These are phyloP conservation scores for Temnothorax unifasciatus DNA, from an alignment of 2,888 invertebrate genomes.

Conservation along the genomic window DNA sequence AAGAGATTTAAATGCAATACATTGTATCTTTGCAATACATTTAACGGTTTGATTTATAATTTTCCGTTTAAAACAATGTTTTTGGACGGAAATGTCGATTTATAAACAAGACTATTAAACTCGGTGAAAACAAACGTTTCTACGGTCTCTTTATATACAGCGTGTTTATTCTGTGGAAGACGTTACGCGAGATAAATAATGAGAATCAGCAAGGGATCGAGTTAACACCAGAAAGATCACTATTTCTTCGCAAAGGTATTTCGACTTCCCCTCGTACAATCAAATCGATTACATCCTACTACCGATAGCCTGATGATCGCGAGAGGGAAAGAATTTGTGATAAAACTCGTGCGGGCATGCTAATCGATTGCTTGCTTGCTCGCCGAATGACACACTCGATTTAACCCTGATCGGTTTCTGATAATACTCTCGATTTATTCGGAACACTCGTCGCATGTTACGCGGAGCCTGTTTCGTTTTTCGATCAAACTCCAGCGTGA, in stretches of 20 bases:
- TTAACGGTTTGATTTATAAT: background rate
- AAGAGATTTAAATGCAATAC: background rate
- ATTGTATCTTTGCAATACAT: background rate
- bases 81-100: background rate
- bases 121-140: background rate
- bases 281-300: constrained; percentile 15
- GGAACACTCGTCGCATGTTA: constrained; percentile 3
- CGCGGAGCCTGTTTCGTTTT: background rate
- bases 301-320: background rate
- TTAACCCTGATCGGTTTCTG: constrained; percentile 44
- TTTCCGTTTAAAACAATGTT: background rate
- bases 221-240: constrained; percentile 1
- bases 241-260: background rate
- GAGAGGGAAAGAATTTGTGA: constrained; percentile 17
- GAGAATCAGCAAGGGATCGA: background rate
- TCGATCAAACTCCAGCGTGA: background rate
- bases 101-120: background rate
- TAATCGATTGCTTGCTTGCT: constrained; percentile 34
- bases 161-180: background rate
- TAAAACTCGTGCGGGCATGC: constrained; percentile 32
- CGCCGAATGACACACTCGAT: constrained; percentile 36
- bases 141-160: background rate
- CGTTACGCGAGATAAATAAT: background rate
- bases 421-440: constrained; percentile 37
- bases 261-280: background rate